A percentile compares a stretch with the other conserved stretches of the same genome.
Evolutionary conservation across 2,113 vertebrate genomes (phyloP).

Genomic region (Albula goreensis): DNA sequence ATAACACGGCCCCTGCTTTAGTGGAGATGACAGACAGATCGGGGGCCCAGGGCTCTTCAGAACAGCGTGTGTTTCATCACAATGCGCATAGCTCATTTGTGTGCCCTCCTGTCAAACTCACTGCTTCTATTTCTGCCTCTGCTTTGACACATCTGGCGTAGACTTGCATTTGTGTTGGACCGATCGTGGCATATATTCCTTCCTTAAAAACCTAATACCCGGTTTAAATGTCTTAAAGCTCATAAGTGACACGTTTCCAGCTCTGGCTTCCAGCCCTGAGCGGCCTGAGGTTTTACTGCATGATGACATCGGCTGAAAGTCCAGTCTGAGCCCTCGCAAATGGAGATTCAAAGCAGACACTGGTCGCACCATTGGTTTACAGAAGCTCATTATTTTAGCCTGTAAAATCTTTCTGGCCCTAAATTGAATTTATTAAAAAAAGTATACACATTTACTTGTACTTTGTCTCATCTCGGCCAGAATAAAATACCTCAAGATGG

Average conservation of each 20-base stretch:
- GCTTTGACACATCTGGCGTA: slow-evolving; percentile 24
- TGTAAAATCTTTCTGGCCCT: too few relatives aligned
- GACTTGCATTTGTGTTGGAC: slow-evolving; percentile 26
- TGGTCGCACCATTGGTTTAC: neutral
- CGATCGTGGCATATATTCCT: slow-evolving; percentile 17
- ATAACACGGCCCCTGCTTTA: slow-evolving; percentile 18
- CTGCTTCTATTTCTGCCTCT: slow-evolving; percentile 18
- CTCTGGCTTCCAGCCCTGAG: neutral
- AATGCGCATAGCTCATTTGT: neutral
- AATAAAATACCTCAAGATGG: too few relatives aligned
- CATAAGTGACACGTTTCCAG: slow-evolving; percentile 21
- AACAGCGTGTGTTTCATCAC: slow-evolving; percentile 18
- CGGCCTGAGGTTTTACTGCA: slow-evolving; percentile 17
- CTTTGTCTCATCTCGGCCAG: too few relatives aligned
- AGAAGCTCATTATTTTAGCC: neutral
- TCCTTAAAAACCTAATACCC: slow-evolving; percentile 22
- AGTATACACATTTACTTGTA: neutral
- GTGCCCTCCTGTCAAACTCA: slow-evolving; percentile 18
- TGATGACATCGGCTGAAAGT: slow-evolving; percentile 26
- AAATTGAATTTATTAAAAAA: too few relatives aligned
- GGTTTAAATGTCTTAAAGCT: slow-evolving; percentile 27
- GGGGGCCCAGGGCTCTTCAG: neutral
- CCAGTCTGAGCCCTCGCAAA: slow-evolving; percentile 10
- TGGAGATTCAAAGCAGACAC: slow-evolving; percentile 11
- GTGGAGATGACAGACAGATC: slow-evolving; percentile 1